Evolutionary conservation across 2,113 vertebrate genomes (phyloP).

Genomic region (Upupa epops): DNA sequence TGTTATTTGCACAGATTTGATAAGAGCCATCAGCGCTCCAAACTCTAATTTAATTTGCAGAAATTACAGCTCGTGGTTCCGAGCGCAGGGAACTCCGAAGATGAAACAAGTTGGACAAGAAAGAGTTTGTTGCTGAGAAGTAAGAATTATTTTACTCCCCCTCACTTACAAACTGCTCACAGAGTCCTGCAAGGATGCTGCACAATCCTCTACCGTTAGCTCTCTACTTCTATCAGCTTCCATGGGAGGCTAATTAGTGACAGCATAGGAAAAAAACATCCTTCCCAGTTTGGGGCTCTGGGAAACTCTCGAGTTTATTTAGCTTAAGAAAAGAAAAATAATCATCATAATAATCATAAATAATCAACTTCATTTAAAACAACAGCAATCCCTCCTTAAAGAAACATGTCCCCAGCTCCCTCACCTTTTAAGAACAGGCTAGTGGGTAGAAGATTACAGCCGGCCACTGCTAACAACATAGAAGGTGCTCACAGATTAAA

Average conservation of each 20-base stretch:
- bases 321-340: background rate
- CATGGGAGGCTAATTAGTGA: conserved; percentile 31
- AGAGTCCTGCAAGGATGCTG: conserved; percentile 25
- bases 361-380: background rate
- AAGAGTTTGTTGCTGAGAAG: conserved; percentile 8
- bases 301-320: conserved; percentile 34
- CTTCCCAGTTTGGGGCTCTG: background rate
- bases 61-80: background rate
- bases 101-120: background rate
- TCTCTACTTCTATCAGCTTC: conserved; percentile 1
- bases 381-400: conserved; percentile 6
- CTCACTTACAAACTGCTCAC: background rate
- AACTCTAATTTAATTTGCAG: conserved; percentile 19
- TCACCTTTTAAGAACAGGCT: conserved; percentile 32
- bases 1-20: conserved; percentile 37
- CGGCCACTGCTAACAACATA: background rate
- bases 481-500: conserved; percentile 32
- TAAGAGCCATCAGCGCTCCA: background rate
- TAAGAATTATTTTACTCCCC: background rate
- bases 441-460: conserved; percentile 13
- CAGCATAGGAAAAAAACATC: conserved; percentile 39
- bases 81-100: background rate
- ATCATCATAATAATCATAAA: background rate
- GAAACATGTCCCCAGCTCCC: conserved; percentile 23
- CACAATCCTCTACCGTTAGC: background rate